These are phyloP conservation scores for Ctenomys sociabilis DNA, from an alignment of 2,113 vertebrate species.

Conservation along the genomic window DNA sequence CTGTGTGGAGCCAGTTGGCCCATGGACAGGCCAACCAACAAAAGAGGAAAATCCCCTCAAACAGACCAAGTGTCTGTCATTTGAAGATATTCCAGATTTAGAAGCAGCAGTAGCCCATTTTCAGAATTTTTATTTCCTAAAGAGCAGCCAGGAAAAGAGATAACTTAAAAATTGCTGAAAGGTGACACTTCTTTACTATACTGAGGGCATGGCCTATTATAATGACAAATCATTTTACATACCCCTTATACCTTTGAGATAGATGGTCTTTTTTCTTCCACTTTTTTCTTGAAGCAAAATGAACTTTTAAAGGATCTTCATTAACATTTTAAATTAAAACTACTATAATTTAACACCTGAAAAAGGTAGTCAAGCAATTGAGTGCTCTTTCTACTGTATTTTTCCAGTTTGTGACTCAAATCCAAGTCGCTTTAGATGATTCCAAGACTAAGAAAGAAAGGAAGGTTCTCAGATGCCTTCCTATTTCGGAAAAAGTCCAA, in stretches of 20 bases:
- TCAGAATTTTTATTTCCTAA: slow-evolving; percentile 45
- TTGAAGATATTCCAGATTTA: slow-evolving; percentile 35
- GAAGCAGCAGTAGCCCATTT: neutral
- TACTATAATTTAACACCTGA: slow-evolving; percentile 2
- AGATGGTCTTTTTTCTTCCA: neutral
- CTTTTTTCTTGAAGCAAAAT: slow-evolving; percentile 36
- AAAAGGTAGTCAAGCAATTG: slow-evolving; percentile 51
- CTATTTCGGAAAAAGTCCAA: slow-evolving; percentile 67
- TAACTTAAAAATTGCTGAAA: neutral
- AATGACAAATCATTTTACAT: neutral
- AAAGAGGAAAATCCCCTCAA: neutral
- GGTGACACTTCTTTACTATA: neutral
- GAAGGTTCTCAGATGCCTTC: slow-evolving; percentile 59
- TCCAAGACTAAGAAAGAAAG: slow-evolving; percentile 40
- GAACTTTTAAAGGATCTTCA: neutral
- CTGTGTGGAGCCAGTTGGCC: neutral
- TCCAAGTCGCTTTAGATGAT: slow-evolving; percentile 52
- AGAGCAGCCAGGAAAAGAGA: neutral
- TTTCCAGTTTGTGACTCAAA: slow-evolving; percentile 72
- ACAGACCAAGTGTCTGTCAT: neutral
- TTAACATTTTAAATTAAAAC: slow-evolving; percentile 60
- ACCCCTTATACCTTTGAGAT: neutral
- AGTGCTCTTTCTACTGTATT: slow-evolving; percentile 62
- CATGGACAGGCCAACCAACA: neutral
- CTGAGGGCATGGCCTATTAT: neutral